Evolutionary conservation across 2,888 invertebrate species (phyloP).

Genomic region (Cryptops parisi): DNA sequence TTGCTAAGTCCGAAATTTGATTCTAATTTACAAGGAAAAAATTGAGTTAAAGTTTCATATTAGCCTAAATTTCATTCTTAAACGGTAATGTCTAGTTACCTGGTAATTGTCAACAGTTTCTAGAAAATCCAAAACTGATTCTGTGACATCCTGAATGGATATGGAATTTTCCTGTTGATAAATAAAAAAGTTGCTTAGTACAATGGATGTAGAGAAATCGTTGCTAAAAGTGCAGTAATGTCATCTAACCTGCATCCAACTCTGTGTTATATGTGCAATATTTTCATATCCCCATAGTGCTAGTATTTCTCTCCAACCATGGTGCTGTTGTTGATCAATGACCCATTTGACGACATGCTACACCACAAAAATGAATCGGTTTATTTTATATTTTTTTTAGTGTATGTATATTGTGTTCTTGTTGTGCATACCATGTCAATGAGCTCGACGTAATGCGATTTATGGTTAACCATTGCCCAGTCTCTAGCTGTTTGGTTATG

Average conservation of each 20-base stretch:
- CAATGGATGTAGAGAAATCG: background rate
- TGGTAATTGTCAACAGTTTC: slow-evolving; percentile 12
- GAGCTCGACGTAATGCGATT: slow-evolving; percentile 13
- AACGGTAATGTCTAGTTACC: no score
- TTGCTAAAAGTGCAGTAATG: no score
- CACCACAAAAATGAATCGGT: background rate
- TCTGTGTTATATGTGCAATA: slow-evolving; percentile 4
- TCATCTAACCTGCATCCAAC: slow-evolving; percentile 7
- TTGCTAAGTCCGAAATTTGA: slow-evolving; percentile 15
- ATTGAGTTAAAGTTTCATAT: no score
- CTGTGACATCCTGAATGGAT: background rate
- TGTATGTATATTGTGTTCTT: background rate
- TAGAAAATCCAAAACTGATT: slow-evolving; percentile 3
- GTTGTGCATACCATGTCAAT: slow-evolving; percentile 16
- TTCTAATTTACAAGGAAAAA: no score
- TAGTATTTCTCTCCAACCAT: slow-evolving; percentile 3
- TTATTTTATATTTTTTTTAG: background rate
- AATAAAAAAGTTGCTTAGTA: background rate
- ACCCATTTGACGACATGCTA: slow-evolving; percentile 13
- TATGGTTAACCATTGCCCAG: slow-evolving; percentile 10
- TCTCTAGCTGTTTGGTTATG: slow-evolving; percentile 18
- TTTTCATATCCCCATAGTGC: slow-evolving; percentile 13
- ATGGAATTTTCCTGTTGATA: background rate
- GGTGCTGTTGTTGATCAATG: background rate
- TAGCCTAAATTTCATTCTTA: no score